Conservation (phyloP, 2,113 vertebrate species). For the Bos indicus region DNA sequence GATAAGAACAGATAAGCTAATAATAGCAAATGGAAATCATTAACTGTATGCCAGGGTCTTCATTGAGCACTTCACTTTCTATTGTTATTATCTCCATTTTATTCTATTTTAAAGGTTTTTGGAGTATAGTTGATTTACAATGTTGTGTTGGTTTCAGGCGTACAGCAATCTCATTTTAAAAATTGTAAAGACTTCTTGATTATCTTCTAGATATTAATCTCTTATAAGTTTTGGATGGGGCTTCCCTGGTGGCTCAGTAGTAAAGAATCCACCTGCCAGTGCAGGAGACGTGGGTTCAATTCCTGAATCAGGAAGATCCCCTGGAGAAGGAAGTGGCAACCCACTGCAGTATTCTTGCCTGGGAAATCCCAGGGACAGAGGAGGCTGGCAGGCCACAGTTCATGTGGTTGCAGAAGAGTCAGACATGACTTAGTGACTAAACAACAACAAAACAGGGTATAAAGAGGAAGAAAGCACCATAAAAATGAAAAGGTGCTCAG, state of each 20-base stretch:
- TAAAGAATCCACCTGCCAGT: not conserved
- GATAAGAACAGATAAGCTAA: not conserved
- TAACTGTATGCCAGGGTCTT: not conserved
- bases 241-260: not conserved
- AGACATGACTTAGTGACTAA: not conserved
- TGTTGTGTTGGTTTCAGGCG: not conserved
- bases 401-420: not conserved
- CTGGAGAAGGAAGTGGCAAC: not conserved
- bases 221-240: not conserved
- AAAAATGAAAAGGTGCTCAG: not conserved
- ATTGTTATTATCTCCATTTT: not conserved
- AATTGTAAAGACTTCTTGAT: not conserved
- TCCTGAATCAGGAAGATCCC: not conserved
- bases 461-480: not conserved
- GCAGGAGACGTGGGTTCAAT: not conserved
- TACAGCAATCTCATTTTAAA: not conserved
- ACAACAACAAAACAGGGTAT: not conserved
- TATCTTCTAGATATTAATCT: not conserved
- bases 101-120: not conserved
- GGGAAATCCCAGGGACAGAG: not conserved
- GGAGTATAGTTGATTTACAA: not conserved
- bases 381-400: not conserved
- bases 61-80: not conserved
- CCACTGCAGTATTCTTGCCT: not conserved
- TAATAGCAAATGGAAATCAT: not conserved